Evolutionary conservation across 2,888 invertebrate genomes (phyloP), one percentile per base, ranked within the genome.

Genomic region (Tenthredo amoena): DNA sequence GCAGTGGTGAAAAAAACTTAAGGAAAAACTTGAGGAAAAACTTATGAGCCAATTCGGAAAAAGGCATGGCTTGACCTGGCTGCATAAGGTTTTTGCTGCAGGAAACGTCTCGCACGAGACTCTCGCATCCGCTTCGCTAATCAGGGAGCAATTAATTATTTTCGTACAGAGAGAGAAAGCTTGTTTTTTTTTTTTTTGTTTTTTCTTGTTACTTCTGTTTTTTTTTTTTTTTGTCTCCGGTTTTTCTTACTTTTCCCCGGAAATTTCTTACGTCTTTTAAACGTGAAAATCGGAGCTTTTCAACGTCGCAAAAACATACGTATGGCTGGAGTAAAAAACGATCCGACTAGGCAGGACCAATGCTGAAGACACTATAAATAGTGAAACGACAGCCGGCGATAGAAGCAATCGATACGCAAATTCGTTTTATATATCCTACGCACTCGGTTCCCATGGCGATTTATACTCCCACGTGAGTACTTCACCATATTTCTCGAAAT

Each of bases 401-500:
- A 26, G 77, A 50, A 77, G 18, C 55, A 50, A 77, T 77, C 77
- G 77, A 77, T 77, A 77, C 77, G 55, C 55, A 55, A 47, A 77
- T 77, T 77, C 50, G 34, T 77, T 31, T 47, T 26, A 26, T 26
- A 26, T 40, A n/a, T 55, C 68, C 34, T 68, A 34, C 34, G 68
- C 62, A 26, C 62, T 21, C 50, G 34, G 77, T 77, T 77, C 77
- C 77, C 77, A 77, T 77, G 77, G 34, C 50, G 50, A 77, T 55
- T 31, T 34, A 34, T 34, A 68, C 68, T 26, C 26, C 62, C 12
- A 62, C 62, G 26, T 62, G 9, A n/a, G 34, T 71, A 40, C 40
- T 37, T 37, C 6, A 6, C 37, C 37, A 40, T 71, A 71, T 68
- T 71, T 71, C 18, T n/a, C 71, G 6, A 6, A 7, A 71, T 37